Base-by-base conservation (phyloP, 2,797 vertebrate genomes). In the Bryconaethiops microstoma region DNA sequence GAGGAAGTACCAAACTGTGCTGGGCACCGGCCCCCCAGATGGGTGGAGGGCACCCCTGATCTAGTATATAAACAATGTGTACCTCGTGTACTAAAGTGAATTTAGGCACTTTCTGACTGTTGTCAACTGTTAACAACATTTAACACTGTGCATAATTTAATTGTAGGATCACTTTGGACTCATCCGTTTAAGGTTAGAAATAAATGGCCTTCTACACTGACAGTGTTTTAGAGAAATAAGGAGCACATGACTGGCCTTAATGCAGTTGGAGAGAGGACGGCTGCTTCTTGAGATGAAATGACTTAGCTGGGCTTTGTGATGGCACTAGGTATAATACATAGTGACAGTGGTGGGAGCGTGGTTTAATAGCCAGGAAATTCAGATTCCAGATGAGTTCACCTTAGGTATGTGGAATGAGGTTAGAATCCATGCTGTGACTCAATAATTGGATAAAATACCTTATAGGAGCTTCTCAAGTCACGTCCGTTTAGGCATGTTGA, bases 371-470 rank as follows among this genome's bases (percentile, higher is more conserved):
- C 78, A 82, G 72, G 59, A 71, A 73, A 82, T 85, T 86, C 68
- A 77, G 55, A 87, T 85, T 87, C 78, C 82, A 72, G 73, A 54
- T 75, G 81, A 79, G 78, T 81, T 81, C 69, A 76, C 2, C 70
- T 69, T 54, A 78, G 70, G 67, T 74, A 70, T 63, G 68, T 63
- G 67, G 76, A 73, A 67, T 72, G 76, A 77, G 76, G 76, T 80
- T 78, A 42, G 77, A 82, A 77, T 67, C 65, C 67, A 82, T 64
- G 76, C 72, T 81, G 78, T 69, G 69, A 75, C 76, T 77, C 60
- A 59, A 78, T 84, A 86, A 86, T 84, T 81, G 84, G 80, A 84
- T 86, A 84, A 84, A 84, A 74, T 81, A 79, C 68, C 81, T 84
- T 78, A 78, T 64, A 48, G 73, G 54, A 79, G 77, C 77, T 77